phyloP scores from a whole-genome alignment of 2,113 vertebrate species.

The Mormyrus lacerda region DNA sequence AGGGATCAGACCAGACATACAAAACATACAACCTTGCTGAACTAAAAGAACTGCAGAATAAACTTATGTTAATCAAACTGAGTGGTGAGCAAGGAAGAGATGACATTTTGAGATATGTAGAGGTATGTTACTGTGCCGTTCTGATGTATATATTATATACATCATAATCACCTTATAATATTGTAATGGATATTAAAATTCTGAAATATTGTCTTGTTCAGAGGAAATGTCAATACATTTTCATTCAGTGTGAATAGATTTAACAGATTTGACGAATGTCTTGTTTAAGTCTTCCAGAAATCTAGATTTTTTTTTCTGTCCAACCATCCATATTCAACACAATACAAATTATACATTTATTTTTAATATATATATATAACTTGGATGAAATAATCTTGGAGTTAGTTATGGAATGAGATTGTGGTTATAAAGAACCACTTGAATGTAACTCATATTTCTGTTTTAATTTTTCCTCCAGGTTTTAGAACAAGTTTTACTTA shows the following conservation, averaged over 20 bases:
- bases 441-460: background rate
- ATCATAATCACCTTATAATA: background rate
- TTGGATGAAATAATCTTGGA: background rate
- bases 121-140: constrained; percentile 49
- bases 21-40: constrained; percentile 55
- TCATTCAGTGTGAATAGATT: background rate
- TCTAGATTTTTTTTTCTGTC: background rate
- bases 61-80: constrained; percentile 74
- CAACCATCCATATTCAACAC: background rate
- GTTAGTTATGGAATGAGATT: background rate
- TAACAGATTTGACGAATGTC: background rate
- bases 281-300: background rate
- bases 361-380: background rate
- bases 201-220: background rate
- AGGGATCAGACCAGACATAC: accelerated
- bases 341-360: background rate
- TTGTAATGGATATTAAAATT: background rate
- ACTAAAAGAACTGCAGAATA: constrained; percentile 69
- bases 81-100: constrained; percentile 56
- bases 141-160: background rate
- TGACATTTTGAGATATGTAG: constrained; percentile 65
- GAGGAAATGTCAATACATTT: background rate
- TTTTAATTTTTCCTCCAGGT: constrained; percentile 13
- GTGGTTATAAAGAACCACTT: background rate
- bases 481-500: constrained; percentile 30